These are phyloP conservation scores for Spodoptera exigua DNA, from an alignment of 2,888 invertebrate species.

Conservation along the genomic window DNA sequence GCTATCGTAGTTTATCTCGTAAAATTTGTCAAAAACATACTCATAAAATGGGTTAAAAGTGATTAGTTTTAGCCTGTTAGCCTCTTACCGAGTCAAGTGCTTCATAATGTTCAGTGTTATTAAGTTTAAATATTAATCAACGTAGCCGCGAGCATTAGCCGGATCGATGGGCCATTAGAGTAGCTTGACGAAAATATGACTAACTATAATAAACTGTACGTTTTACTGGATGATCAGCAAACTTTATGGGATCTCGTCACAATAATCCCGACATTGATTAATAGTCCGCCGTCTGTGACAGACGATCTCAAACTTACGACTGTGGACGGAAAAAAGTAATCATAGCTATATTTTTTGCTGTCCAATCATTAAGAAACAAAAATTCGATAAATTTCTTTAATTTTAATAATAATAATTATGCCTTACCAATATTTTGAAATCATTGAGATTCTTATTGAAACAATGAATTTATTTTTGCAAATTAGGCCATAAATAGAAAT, in stretches of 20 bases:
- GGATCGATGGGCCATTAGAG: slow-evolving; percentile 66
- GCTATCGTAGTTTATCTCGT: neutral
- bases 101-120: slow-evolving; percentile 40
- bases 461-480: too few relatives aligned
- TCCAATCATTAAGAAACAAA: too few relatives aligned
- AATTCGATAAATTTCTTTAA: too few relatives aligned
- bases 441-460: too few relatives aligned
- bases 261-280: slow-evolving; percentile 40
- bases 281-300: slow-evolving; percentile 23
- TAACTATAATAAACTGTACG: slow-evolving; percentile 30
- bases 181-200: slow-evolving; percentile 42
- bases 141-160: slow-evolving; percentile 53
- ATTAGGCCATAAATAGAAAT: neutral
- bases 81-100: slow-evolving; percentile 24
- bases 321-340: too few relatives aligned
- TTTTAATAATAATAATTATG: too few relatives aligned
- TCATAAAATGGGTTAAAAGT: slow-evolving; percentile 19
- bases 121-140: slow-evolving; percentile 61
- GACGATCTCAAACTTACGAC: slow-evolving; percentile 16
- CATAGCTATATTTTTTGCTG: neutral
- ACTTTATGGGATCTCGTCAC: slow-evolving; percentile 35
- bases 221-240: slow-evolving; percentile 33
- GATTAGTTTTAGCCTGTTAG: slow-evolving; percentile 26
- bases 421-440: too few relatives aligned
- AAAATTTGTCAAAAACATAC: slow-evolving; percentile 4